Conservation (phyloP, 2,797 vertebrate species). For the Molossus alvarezi region DNA sequence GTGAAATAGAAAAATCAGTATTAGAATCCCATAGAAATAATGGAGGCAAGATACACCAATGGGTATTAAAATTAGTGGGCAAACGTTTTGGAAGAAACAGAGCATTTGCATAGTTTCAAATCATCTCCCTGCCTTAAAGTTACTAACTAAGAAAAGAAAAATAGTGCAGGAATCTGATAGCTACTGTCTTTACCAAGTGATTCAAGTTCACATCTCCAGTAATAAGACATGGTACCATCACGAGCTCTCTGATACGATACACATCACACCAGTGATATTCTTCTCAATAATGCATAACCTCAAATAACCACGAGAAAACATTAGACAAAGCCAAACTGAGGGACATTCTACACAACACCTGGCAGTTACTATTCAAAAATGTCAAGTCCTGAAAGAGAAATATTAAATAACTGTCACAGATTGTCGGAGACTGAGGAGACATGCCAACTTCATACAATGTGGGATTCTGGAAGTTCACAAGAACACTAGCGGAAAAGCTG, state of each 20-base stretch:
- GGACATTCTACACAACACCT: too few relatives aligned
- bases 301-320: not conserved
- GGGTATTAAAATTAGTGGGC: not conserved
- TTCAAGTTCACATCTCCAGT: not conserved
- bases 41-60: not conserved
- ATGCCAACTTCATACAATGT: rapidly evolving
- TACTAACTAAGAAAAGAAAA: not conserved
- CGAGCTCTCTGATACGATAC: too few relatives aligned
- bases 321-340: rapidly evolving
- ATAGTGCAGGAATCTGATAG: too few relatives aligned
- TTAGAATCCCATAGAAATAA: not conserved
- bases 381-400: not conserved
- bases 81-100: not conserved
- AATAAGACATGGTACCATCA: rapidly evolving
- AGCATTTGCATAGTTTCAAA: not conserved
- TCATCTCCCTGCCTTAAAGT: too few relatives aligned
- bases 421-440: rapidly evolving
- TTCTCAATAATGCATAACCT: not conserved
- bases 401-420: rapidly evolving
- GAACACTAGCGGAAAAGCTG: not conserved
- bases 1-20: not conserved
- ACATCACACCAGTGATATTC: rapidly evolving
- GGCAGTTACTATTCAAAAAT: not conserved
- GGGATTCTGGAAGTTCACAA: not conserved
- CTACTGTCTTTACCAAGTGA: not conserved